Evolutionary conservation across 2,113 vertebrate species (phyloP), one percentile per base, ranked within the genome.

Genomic region (Marcusenius ussheri): DNA sequence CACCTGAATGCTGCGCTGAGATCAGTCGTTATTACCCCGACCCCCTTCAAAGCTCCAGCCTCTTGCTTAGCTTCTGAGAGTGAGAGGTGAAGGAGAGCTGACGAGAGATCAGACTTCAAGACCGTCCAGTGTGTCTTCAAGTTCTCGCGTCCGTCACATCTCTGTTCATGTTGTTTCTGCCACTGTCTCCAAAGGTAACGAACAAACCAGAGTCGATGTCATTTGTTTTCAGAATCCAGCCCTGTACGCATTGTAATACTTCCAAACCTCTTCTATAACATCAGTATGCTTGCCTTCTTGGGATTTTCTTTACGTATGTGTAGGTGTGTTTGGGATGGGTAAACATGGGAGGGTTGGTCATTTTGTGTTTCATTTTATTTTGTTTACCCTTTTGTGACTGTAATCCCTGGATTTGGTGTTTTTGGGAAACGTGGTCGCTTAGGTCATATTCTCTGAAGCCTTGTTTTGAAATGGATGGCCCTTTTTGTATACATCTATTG

Each of bases 61-160:
- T 95, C 92, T 94, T 94, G 92, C 94, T 95, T 96, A 96, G 95
- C 95, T 96, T 95, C 95, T 96, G 94, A 95, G 94, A 95, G 93
- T 94, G 95, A 94, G 95, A 94, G 93, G 93, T 58, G 87, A 93
- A 93, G 92, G 91, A 91, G 91, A 89, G 94, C 95, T 95, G 95
- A 95, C 95, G 95, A 95, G 95, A 95, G 95, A 95, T 96, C 95
- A 96, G 95, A 94, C 96, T 96, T 95, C 96, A 96, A 96, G 96
- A 96, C 93, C 93, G 93, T 95, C 94, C 94, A 93, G 94, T 96
- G 94, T 95, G 93, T 95, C 95, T 95, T 89, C 95, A 66, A 95
- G 95, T 96, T 96, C 94, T 96, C 95, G 95, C 95, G 93, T 96
- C 95, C 95, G 95, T 95, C 95, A 95, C 95, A 95, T 96, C 96